Percentiles rank a stretch among this genome's conserved stretches.
These are phyloP conservation scores for Troides helena DNA, from an alignment of 2,888 invertebrate species.

Conservation along the genomic window DNA sequence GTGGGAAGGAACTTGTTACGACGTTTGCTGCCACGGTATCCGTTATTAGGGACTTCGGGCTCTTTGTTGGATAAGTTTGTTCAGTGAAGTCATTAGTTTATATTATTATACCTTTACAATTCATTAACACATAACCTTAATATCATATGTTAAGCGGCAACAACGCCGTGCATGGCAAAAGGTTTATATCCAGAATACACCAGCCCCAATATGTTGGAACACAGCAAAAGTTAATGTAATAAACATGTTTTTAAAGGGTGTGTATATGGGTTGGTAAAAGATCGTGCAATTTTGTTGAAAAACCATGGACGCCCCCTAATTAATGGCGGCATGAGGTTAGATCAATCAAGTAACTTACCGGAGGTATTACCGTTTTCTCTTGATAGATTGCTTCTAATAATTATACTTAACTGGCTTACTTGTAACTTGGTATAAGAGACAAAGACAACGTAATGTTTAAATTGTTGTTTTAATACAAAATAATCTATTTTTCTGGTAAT, in stretches of 20 bases:
- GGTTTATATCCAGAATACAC: no score
- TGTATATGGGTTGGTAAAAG: constrained; percentile 12
- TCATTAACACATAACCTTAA: background rate
- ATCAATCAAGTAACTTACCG: constrained; percentile 22
- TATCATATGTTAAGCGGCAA: no score
- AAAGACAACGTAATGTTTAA: no score
- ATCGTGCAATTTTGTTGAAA: constrained; percentile 8
- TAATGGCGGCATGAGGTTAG: constrained; percentile 15
- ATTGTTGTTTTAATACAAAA: no score
- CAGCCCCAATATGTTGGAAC: no score
- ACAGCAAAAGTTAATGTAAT: no score
- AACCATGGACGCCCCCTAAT: constrained; percentile 20
- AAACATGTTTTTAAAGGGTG: background rate
- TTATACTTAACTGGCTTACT: constrained; percentile 18
- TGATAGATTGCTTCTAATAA: constrained; percentile 24
- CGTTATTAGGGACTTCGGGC: constrained; percentile 8
- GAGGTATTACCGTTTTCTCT: constrained; percentile 24
- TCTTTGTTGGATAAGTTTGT: background rate
- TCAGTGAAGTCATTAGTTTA: background rate
- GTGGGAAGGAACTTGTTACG: constrained; percentile 27
- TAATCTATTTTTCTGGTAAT: no score
- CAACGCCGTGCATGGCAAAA: no score
- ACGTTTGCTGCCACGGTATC: background rate
- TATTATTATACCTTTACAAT: background rate
- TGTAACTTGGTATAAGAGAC: background rate